Evolutionary conservation across 2,888 invertebrate genomes (phyloP), one percentile per base, ranked within the genome.

Genomic region (Apeira syringaria): DNA sequence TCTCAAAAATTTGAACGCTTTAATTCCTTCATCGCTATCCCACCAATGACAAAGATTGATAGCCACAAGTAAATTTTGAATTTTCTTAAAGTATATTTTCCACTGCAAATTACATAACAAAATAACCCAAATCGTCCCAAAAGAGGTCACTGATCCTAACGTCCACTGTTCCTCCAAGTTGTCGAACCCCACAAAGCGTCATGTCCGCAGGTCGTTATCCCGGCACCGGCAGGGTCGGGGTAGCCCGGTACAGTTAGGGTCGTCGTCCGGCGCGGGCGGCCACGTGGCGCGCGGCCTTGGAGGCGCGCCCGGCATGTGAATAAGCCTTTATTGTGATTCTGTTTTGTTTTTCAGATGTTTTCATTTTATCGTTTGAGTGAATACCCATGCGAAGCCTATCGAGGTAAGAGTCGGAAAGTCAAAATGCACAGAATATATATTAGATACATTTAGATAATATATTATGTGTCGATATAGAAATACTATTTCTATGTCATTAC

Each of bases 241-340:
- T 52, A 51, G 40, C 52, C 55, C 52, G 30, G 46, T 45, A 49
- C 55, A 47, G 55, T 56, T 56, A 56, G 50, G 59, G 49, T 57
- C 54, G 46, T 38, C 51, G 59, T 22, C 43, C 50, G 27, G 41
- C 47, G 50, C 50, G 54, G 22, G 40, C 49, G 27, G 41, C 49
- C 56, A 55, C 55, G 51, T 52, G 49, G 48, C 29, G 33, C 35
- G 46, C 26, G 59, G 47, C 51, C 54, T 51, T 54, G 51, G 38
- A 36, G 31, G 12, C 35, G 38, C 42, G 28, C 33, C 35, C 1
- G 17, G 42, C 47, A 43, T 43, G 30, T 28, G 11, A 45, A 45
- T 34, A 33, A 27, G 36, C 33, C 17, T 11, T 41, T 18, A 34
- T 34, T 41, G 41, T 31, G 10, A 17, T 30, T 8, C 7, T 32